These are phyloP conservation scores for Ypsolopha scabrella DNA, from an alignment of 2,888 invertebrate species.

Conservation along the genomic window DNA sequence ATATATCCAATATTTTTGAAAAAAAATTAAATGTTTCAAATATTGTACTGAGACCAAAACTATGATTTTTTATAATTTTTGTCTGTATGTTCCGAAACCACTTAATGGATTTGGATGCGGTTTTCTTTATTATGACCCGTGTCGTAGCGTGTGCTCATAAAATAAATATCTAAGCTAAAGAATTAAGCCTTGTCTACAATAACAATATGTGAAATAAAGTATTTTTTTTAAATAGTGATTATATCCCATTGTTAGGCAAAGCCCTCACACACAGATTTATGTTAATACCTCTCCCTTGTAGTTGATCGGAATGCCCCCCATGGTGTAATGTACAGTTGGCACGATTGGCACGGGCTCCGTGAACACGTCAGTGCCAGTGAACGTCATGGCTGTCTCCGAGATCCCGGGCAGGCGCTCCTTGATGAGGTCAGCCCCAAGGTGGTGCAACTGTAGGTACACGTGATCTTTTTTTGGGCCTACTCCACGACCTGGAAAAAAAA, in stretches of 20 bases:
- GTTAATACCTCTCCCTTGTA: constrained; percentile 83
- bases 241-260: background rate
- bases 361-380: constrained; percentile 97
- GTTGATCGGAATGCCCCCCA: constrained; percentile 99
- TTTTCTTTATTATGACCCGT: too few relatives aligned
- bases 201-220: too few relatives aligned
- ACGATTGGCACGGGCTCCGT: constrained; percentile 96
- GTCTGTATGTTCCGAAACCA: too few relatives aligned
- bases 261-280: constrained; percentile 1
- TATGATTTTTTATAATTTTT: too few relatives aligned
- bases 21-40: too few relatives aligned
- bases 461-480: constrained; percentile 97
- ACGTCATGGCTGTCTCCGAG: constrained; percentile 97
- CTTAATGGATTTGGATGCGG: too few relatives aligned
- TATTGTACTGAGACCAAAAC: too few relatives aligned
- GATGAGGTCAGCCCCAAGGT: constrained; percentile 90
- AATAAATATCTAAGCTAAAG: too few relatives aligned
- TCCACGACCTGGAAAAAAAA: constrained; percentile 74
- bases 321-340: constrained; percentile 99
- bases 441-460: constrained; percentile 92
- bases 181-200: too few relatives aligned
- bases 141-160: too few relatives aligned
- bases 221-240: too few relatives aligned
- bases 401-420: constrained; percentile 90
- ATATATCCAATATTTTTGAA: too few relatives aligned